phyloP scores from a whole-genome alignment of 2,113 vertebrate species.

The Hiodon tergisus region DNA sequence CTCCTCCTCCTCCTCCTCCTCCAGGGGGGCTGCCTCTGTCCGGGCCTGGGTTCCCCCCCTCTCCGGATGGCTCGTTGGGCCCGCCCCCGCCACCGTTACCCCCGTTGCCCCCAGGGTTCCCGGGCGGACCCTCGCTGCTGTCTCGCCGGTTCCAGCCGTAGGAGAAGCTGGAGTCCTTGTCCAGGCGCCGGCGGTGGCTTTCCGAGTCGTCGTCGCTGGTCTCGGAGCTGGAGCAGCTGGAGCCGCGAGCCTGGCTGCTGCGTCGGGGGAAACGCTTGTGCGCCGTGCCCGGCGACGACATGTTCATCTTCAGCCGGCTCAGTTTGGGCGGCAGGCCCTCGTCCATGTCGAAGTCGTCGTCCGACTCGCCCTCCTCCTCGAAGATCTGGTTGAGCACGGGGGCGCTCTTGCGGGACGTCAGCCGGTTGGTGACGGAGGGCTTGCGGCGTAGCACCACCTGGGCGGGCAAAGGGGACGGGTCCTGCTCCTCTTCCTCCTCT shows the following conservation, averaged over 20 bases:
- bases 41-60: slow-evolving; percentile 56
- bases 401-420: slow-evolving; percentile 89
- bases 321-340: slow-evolving; percentile 91
- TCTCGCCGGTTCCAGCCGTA: slow-evolving; percentile 87
- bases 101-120: slow-evolving; percentile 73
- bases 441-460: slow-evolving; percentile 89
- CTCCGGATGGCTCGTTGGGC: slow-evolving; percentile 71
- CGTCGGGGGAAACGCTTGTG: slow-evolving; percentile 87
- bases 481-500: slow-evolving; percentile 92
- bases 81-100: slow-evolving; percentile 64
- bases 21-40: slow-evolving; percentile 67
- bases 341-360: slow-evolving; percentile 91
- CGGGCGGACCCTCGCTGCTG: slow-evolving; percentile 87
- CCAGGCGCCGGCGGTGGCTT: slow-evolving; percentile 78
- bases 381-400: slow-evolving; percentile 97
- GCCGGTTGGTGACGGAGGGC: slow-evolving; percentile 88
- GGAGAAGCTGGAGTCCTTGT: slow-evolving; percentile 82
- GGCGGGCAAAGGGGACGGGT: slow-evolving; percentile 69
- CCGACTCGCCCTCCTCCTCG: slow-evolving; percentile 92
- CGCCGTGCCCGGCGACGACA: slow-evolving; percentile 79
- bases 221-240: slow-evolving; percentile 93
- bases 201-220: slow-evolving; percentile 94
- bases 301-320: slow-evolving; percentile 91
- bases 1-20: slow-evolving; percentile 47
- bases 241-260: slow-evolving; percentile 92